Conservation (phyloP, 2,888 invertebrate genomes). For the Cyaniris semiargus region DNA sequence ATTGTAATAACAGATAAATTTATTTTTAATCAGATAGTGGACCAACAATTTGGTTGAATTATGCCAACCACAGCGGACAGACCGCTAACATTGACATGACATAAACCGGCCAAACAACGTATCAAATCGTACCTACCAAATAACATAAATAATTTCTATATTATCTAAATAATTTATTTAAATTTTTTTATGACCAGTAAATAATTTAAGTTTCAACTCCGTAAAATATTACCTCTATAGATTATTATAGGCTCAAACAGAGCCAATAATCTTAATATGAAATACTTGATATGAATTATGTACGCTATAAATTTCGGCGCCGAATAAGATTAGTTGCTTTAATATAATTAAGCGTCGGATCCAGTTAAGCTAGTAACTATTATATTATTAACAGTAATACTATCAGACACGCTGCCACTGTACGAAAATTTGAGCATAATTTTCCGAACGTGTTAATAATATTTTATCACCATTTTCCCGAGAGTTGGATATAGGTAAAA, state of each 20-base stretch:
- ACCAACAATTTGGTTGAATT: no score
- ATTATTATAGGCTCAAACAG: background rate
- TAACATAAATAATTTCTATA: no score
- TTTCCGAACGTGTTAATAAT: background rate
- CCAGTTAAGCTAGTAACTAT: background rate
- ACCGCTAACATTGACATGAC: no score
- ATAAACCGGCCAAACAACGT: no score
- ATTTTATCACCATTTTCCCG: background rate
- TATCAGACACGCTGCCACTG: background rate
- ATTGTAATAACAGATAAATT: no score
- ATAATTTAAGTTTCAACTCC: no score
- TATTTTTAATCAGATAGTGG: no score
- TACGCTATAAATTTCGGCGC: background rate
- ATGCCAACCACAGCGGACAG: no score
- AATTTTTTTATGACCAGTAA: no score
- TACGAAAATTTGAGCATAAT: background rate
- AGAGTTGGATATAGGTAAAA: background rate
- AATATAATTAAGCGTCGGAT: background rate
- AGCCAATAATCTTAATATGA: constrained; percentile 8
- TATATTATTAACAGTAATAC: background rate
- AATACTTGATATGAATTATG: constrained; percentile 1
- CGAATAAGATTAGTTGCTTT: background rate
- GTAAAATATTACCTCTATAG: background rate
- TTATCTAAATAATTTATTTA: no score
- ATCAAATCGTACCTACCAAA: no score